Base-by-base conservation (phyloP, 2,888 invertebrate species). In the Molorchus minor region DNA sequence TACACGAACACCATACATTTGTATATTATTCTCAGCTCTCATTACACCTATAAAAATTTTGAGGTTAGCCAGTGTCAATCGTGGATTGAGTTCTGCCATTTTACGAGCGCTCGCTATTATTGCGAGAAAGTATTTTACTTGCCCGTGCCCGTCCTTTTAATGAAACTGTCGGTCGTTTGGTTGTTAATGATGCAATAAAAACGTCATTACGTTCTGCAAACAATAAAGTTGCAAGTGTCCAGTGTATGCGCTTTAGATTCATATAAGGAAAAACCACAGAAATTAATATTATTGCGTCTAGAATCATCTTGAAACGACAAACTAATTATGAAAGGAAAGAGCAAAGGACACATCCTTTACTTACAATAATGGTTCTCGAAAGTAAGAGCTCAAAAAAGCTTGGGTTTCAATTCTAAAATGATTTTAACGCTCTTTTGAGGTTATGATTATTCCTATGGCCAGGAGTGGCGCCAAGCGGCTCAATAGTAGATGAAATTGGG, bases 161-260 rank as follows among this genome's bases (percentile, higher is more conserved):
- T 62, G 58, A 59, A 62, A 57, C 49, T 58, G 62, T 62, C 62
- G 33, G 58, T 52, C 52, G 59, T 56, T 62, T 59, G 54, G 53
- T 41, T 53, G 56, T 62, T 62, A 62, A 62, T 59, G 62, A 62
- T 49, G 56, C 36, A 56, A 62, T 62, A 62, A 62, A 62, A 62
- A 52, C 51, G 51, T 52, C 51, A 52, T 41, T 52, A 52, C 51
- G 41, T 52, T 30, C 21, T 35, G 21, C 36, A 19, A 25, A 40
- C 40, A 29, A 40, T 40, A 29, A 51, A 15, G 40, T 45, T 51
- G 51, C 40, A 40, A 12, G 17, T 41, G 36, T n/a, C 21, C 12
- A 51, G 7, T 40, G 29, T 16, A 38, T 8, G 30, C 12, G 25
- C 40, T 29, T 35, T 21, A 47, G 21, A 29, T 15, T 3, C 51